Evolutionary conservation across 2,888 invertebrate genomes (phyloP), one percentile per base, ranked within the genome.

Genomic region (Ametastegia equiseti): DNA sequence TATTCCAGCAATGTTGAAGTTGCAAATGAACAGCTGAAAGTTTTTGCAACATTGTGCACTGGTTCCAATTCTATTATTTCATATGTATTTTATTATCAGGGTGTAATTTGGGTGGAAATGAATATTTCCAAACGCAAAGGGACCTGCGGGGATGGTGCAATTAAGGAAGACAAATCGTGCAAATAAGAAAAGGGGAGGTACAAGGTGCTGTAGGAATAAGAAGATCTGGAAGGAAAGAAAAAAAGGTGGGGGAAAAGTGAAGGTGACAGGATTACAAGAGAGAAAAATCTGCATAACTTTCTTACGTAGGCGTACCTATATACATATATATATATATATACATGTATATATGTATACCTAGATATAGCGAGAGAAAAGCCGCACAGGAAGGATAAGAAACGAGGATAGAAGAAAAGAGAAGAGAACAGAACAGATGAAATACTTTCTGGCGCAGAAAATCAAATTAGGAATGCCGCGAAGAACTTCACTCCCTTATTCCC

Each of bases 371-470:
- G n/a, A 36, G 69, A 69, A 42, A 42, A 33, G 45, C n/a, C n/a
- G n/a, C n/a, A n/a, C n/a, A n/a, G n/a, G n/a, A n/a, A n/a, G n/a
- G n/a, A n/a, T n/a, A n/a, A n/a, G n/a, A n/a, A n/a, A n/a, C n/a
- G n/a, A n/a, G n/a, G n/a, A n/a, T n/a, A n/a, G n/a, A n/a, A 50
- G 54, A 54, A 33, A 54, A 54, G 33, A 23, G 50, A 50, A 75
- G 73, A 67, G 67, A 67, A 67, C 67, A 47, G 75, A 75, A 75
- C 75, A 54, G 75, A 75, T 75, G 82, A 85, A 82, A 81, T 83
- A 84, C 83, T 84, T 84, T 83, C 84, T 85, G 84, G 83, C 84
- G 84, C 83, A 83, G 84, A 83, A 85, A 85, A 85, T 85, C 85
- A 84, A 84, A 85, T 85, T 85, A 85, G 80, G 83, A 75, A 75